Conservation (phyloP, 2,113 vertebrate genomes). For the Pedetes capensis region DNA sequence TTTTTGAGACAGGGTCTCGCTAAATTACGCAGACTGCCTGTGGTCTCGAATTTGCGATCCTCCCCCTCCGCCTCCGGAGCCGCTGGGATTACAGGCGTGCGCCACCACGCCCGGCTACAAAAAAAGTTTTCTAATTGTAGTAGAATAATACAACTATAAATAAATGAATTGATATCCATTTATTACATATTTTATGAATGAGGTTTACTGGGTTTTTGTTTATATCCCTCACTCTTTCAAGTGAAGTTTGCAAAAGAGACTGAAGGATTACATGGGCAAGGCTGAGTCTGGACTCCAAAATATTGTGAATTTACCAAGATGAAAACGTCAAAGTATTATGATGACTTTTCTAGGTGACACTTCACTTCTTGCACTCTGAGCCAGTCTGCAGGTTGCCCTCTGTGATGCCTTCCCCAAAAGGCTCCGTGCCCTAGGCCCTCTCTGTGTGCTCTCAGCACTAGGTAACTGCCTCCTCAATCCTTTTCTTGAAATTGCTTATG, state of each 20-base stretch:
- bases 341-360: neutral
- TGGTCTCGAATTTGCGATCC: no score
- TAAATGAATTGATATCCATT: neutral
- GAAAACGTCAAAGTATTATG: neutral
- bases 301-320: neutral
- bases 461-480: neutral
- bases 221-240: neutral
- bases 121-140: no score
- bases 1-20: no score
- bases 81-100: no score
- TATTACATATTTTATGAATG: neutral
- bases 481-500: neutral
- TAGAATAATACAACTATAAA: no score
- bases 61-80: no score
- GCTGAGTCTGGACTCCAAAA: neutral
- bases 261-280: neutral
- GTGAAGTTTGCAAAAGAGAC: neutral
- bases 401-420: neutral
- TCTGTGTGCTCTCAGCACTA: neutral
- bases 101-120: no score
- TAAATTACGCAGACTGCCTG: no score
- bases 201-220: neutral
- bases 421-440: accelerated
- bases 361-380: neutral
- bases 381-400: neutral